phyloP scores from a whole-genome alignment of 2,797 vertebrate genomes.

The Microctenopoma stevenorrisi region DNA sequence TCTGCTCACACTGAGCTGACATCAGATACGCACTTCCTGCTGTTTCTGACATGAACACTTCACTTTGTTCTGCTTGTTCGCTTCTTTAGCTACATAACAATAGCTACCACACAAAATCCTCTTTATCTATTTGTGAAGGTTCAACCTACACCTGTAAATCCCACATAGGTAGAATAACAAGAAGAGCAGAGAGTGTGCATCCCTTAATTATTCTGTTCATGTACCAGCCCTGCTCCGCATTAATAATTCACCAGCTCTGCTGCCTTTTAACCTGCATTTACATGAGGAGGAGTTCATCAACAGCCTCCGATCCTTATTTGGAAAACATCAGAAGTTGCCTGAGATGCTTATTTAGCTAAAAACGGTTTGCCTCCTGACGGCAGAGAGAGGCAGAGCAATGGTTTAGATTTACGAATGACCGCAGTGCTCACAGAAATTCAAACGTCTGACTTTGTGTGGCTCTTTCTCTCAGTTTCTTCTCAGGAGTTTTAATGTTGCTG shows the following conservation, averaged over 20 bases:
- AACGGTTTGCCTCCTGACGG: slow-evolving; percentile 33
- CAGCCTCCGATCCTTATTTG: slow-evolving; percentile 28
- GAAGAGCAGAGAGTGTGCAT: background rate
- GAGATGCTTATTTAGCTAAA: slow-evolving; percentile 52
- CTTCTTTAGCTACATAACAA: too few species aligned
- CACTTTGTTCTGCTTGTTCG: too few species aligned
- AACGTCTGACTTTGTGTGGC: slow-evolving; percentile 1
- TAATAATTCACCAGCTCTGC: slow-evolving; percentile 71
- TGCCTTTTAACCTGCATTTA: slow-evolving; percentile 73
- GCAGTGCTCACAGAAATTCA: slow-evolving; percentile 5
- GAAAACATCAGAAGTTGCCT: slow-evolving; percentile 48
- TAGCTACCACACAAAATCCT: background rate
- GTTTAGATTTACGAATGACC: slow-evolving; percentile 12
- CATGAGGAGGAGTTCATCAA: slow-evolving; percentile 50
- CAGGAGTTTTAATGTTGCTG: slow-evolving; percentile 7
- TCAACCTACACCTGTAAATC: slow-evolving; percentile 9
- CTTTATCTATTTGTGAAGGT: background rate
- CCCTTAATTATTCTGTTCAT: slow-evolving; percentile 67
- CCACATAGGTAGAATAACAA: slow-evolving; percentile 8
- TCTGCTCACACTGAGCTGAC: too few species aligned
- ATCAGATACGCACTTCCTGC: too few species aligned
- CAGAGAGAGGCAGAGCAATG: slow-evolving; percentile 27
- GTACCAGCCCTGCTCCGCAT: slow-evolving; percentile 51
- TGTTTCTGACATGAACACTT: too few species aligned
- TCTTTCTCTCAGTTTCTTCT: slow-evolving; percentile 14